Evolutionary conservation across 2,888 invertebrate species (phyloP), one percentile per base, ranked within the genome.

Genomic region (Ptycholaimellus sp.): DNA sequence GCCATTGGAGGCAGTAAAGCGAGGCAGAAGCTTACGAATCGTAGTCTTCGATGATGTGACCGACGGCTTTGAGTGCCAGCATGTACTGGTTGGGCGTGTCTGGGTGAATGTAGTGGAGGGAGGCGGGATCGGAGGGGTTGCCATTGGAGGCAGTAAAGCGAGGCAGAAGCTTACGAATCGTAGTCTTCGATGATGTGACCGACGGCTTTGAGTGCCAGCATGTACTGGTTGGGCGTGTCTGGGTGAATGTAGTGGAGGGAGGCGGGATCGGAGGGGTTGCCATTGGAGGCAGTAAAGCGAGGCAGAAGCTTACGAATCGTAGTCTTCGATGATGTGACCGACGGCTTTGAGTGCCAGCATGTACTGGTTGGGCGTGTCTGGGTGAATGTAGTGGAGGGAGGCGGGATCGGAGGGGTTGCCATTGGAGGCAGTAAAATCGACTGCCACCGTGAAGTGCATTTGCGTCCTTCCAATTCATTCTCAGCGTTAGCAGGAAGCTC

Each of bases 401-500:
- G 49, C 48, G 3, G 60, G 51, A 22, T 43, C 40, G 4, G 47
- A 38, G 1, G 63, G 62, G 37, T 59, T 55, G 2, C 63, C 63
- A 48, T 65, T 65, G 5, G 63, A 63, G 2, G 63, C 62, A 11
- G 65, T 65, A 49, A 65, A 63, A 46, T 65, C 65, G 25, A 65
- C 53, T 1, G 64, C 61, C 5, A 65, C 59, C 5, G 61, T 60
- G 44, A 62, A 64, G 43, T 63, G 59, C 41, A 65, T 50, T 49
- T 65, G 59, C 33, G 59, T 57, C 35, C 64, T 62, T 21, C 13
- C 9, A n/a, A n/a, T n/a, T n/a, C n/a, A n/a, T n/a, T n/a, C n/a
- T n/a, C n/a, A n/a, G n/a, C n/a, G n/a, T n/a, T n/a, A n/a, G n/a
- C n/a, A n/a, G n/a, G n/a, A n/a, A n/a, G n/a, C n/a, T n/a, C n/a